Base-by-base conservation (phyloP, 2,113 vertebrate species). In the Crotalus tigris region DNA sequence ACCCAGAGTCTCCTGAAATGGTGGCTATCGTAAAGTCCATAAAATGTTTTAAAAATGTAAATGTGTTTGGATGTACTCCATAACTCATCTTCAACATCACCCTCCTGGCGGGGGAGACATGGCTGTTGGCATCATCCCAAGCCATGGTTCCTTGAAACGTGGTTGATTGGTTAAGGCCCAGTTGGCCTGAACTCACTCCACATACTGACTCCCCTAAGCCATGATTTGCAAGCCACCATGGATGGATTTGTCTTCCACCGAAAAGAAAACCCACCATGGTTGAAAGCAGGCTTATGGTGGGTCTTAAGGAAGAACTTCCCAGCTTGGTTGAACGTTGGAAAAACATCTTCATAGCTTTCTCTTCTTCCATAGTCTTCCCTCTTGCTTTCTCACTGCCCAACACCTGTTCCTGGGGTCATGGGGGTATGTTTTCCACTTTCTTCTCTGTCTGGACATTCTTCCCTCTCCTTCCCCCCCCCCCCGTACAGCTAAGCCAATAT, bases 401-500 rank as follows among this genome's bases (percentile, higher is more conserved):
- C n/a, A 4, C 59, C 24, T 24, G 81, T 88, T 46, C 89, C 44
- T 86, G 92, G 5, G 64, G 88, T 93, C 92, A 90, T 64, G 87
- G 95, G 92, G 90, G 55, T 93, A 44, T 88, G 93, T 69, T 94
- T 92, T 61, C 94, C 19, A 7, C 29, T 53, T 33, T 75, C 92
- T 96, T 96, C 97, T 97, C 97, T 95, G 97, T 89, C 96, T 96
- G 97, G 97, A 97, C 97, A 88, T 95, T 95, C 96, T 26, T 94
- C 33, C 93, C 46, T 97, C 85, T 98, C 93, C 96, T 92, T 90
- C 94, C 57, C 23, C 90, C 54, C 54, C 58, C 51, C 58, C 17
- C 26, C n/a, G 26, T 96, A 94, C 98, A 99, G 99, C 98, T 99
- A 95, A 99, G 99, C 96, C 99, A 99, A 93, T 99, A 99, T 96